Base-by-base conservation (phyloP, 2,888 invertebrate genomes). In the Stegana nigrithorax region DNA sequence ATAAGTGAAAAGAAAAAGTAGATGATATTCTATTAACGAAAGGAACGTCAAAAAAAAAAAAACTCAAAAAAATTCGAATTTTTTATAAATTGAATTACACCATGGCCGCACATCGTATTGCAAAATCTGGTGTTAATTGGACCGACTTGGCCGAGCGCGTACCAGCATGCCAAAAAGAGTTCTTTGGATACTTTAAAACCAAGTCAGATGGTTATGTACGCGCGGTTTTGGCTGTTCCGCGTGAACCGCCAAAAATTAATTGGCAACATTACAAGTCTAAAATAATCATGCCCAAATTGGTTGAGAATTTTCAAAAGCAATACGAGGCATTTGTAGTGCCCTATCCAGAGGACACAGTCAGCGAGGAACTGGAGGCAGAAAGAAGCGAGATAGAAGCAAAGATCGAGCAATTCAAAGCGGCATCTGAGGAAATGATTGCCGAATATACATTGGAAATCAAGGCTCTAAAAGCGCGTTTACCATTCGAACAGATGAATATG, bases 231-330 rank as follows among this genome's bases (percentile, higher is more conserved):
- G 14, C 19, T 12, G 39, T 50, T 17, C 56, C 62, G 2, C 10
- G 12, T 44, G 25, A 53, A 25, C 57, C 53, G 32, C 94, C 95
- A 10, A 89, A 90, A 80, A 92, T 97, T 70, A 91, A 97, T 86
- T 97, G 96, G 93, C 84, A 89, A 0, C 83, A 86, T 59, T 97
- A 97, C 87, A 92, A 91, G 82, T 85, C 87, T 36, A 86, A 88
- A 36, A 88, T 89, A 1, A 87, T 94, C 21, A 89, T 92, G 0
- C 86, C 91, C 62, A 91, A 91, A 29, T 89, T 97, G 89, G 95
- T 96, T 0, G 93, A 93, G 36, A 90, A 88, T 53, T 96, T 95
- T 85, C 91, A 95, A 82, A 92, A 93, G 78, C 90, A 92, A 71
- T 97, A 94, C 71, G 75, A 80, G 21, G 77, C 75, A 5, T 32